phyloP scores from a whole-genome alignment of 2,113 vertebrate genomes.

The Mesembrinibis cayennensis region DNA sequence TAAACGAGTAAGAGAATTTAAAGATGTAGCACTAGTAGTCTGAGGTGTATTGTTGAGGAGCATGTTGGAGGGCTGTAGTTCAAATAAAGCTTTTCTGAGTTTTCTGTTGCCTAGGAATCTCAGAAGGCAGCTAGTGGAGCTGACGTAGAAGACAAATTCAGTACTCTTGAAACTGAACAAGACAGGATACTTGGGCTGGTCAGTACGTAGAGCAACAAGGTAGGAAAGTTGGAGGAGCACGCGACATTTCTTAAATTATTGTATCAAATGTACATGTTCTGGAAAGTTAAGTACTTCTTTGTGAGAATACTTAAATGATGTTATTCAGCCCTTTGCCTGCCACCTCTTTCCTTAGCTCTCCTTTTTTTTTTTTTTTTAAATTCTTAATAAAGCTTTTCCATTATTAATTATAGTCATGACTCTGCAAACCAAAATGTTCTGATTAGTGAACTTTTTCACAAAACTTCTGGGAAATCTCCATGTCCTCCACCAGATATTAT shows the following conservation, averaged over 20 bases:
- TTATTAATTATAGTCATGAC: constrained; percentile 53
- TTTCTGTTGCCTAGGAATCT: not conserved
- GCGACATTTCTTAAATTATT: not conserved
- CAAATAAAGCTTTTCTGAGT: not conserved
- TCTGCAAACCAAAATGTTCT: constrained; percentile 36
- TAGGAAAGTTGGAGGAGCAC: not conserved
- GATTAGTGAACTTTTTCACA: constrained; percentile 59
- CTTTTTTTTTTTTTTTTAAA: not conserved
- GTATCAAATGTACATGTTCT: not conserved
- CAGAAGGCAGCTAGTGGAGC: not conserved
- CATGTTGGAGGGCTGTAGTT: not conserved
- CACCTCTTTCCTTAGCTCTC: not conserved
- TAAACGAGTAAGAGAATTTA: not conserved
- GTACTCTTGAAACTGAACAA: not conserved
- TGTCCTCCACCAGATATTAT: constrained; percentile 14
- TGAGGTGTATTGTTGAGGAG: not conserved
- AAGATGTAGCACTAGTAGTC: not conserved
- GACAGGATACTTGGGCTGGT: not conserved
- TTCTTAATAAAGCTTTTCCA: constrained; percentile 42
- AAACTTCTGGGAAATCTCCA: constrained; percentile 66
- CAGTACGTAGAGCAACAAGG: not conserved
- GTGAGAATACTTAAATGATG: not conserved
- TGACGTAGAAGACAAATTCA: not conserved
- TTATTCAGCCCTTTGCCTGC: not conserved
- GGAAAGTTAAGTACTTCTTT: not conserved